Evolutionary conservation across 2,113 vertebrate species (phyloP).

Genomic region (Typhlomys cinereus): DNA sequence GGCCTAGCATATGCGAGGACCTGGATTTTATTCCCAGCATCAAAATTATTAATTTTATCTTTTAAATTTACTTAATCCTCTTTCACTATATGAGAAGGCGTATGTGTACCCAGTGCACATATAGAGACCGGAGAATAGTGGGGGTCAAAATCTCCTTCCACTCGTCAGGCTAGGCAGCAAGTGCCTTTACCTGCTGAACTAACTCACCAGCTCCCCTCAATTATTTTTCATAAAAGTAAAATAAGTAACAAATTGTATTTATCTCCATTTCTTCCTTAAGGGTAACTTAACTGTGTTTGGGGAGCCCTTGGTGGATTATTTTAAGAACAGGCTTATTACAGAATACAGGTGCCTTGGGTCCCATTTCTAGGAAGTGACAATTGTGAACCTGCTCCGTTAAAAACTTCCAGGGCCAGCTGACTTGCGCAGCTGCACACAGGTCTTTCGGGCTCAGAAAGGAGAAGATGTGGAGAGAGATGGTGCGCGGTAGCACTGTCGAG

Average conservation of each 20-base stretch:
- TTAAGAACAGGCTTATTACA: not conserved
- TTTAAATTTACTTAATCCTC: too few species aligned
- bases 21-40: not conserved
- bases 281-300: not conserved
- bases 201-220: too few species aligned
- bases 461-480: slow-evolving; percentile 90
- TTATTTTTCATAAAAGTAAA: too few species aligned
- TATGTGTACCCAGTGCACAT: too few species aligned
- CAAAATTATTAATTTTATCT: too few species aligned
- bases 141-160: too few species aligned
- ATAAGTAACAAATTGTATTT: not conserved
- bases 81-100: too few species aligned
- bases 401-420: slow-evolving; percentile 93
- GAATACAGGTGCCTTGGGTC: not conserved
- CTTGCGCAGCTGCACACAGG: slow-evolving; percentile 87
- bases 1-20: not conserved
- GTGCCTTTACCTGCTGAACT: too few species aligned
- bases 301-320: not conserved
- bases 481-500: slow-evolving; percentile 87
- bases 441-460: slow-evolving; percentile 90
- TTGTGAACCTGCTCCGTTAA: slow-evolving; percentile 90
- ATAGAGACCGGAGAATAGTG: too few species aligned
- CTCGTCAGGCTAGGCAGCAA: too few species aligned
- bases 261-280: not conserved
- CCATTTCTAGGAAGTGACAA: not conserved